A percentile compares a stretch with the other conserved stretches of the same genome.
Evolutionary conservation across 2,797 vertebrate species (phyloP).

Genomic region (Coluber constrictor): DNA sequence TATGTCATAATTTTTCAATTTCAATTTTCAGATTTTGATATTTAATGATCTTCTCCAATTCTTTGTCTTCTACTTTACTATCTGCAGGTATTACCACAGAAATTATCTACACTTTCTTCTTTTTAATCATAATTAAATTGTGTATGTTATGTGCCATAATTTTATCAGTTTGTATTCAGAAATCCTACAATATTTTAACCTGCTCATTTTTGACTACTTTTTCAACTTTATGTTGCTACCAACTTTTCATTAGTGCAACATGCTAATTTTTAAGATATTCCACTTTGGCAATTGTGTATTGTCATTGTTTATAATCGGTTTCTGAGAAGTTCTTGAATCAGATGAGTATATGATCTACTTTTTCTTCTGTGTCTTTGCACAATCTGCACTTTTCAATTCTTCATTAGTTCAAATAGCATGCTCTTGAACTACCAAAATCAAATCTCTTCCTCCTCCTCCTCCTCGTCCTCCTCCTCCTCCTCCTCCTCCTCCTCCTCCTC

Average conservation of each 20-base stretch:
- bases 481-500: too few relatives aligned
- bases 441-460: background rate
- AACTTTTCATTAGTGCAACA: background rate
- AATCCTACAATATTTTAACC: background rate
- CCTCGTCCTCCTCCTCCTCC: too few relatives aligned
- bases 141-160: background rate
- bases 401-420: background rate
- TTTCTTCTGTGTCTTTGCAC: background rate
- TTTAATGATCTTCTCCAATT: background rate
- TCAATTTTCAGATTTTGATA: background rate
- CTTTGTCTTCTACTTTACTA: background rate
- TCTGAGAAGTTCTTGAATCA: background rate
- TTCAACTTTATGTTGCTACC: background rate
- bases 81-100: background rate
- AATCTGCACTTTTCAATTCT: background rate
- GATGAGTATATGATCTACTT: background rate
- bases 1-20: background rate
- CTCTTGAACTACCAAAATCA: background rate
- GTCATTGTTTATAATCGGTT: background rate
- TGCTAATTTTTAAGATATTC: background rate
- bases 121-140: background rate
- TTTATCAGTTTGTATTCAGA: background rate
- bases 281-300: background rate
- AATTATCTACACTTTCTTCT: background rate
- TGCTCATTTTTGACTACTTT: background rate